Percentiles rank a stretch among this genome's conserved stretches.
Conservation (phyloP, 2,113 vertebrate genomes). For the Chloebia gouldiae region DNA sequence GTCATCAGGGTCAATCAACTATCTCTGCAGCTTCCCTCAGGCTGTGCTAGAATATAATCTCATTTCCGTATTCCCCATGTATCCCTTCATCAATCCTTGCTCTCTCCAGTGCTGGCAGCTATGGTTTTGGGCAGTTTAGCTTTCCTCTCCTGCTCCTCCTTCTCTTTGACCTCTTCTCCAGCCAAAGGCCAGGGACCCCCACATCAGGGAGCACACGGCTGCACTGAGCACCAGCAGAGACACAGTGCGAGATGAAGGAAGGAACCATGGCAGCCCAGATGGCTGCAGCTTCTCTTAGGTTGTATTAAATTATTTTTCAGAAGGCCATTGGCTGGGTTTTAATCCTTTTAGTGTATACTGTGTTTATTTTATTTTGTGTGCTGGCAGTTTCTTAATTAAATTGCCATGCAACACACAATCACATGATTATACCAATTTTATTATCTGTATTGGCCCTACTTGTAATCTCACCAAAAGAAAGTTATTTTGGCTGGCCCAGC, state of each 20-base stretch:
- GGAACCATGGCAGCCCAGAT: background rate
- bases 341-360: background rate
- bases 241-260: background rate
- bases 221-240: background rate
- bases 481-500: background rate
- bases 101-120: background rate
- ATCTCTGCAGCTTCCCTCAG: background rate
- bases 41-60: background rate
- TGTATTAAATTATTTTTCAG: background rate
- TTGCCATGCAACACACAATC: background rate
- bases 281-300: background rate
- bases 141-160: background rate
- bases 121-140: rapidly evolving
- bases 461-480: background rate
- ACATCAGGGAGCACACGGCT: rapidly evolving
- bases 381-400: constrained; percentile 17
- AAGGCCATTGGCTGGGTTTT: background rate
- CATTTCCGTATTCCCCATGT: background rate
- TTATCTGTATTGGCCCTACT: background rate
- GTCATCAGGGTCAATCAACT: background rate
- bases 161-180: background rate
- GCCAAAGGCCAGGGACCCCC: background rate
- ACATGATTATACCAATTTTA: background rate
- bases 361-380: background rate
- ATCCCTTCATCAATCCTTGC: background rate